Evolutionary conservation across 2,113 vertebrate genomes (phyloP).

Genomic region (Galeopterus variegatus): DNA sequence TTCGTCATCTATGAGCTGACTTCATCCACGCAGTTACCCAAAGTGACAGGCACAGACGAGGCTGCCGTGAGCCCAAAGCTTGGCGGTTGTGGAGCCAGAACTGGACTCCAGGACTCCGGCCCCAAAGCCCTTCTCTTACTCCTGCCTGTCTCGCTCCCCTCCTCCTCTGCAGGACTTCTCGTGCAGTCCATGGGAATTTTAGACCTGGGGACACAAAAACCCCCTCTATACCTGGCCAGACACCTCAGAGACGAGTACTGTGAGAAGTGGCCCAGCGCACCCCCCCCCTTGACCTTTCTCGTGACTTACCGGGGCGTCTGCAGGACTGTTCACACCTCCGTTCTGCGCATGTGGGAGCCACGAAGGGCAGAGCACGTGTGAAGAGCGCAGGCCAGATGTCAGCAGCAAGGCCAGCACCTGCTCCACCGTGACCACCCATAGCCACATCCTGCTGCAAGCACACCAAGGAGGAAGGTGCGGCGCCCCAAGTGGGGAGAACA

Average conservation of each 20-base stretch:
- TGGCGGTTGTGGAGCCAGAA: no score
- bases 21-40: no score
- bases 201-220: background rate
- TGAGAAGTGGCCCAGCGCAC: background rate
- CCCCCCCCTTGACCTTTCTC: background rate
- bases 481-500: background rate
- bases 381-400: no score
- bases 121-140: no score
- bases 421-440: no score
- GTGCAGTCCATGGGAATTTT: background rate
- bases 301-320: fast-evolving
- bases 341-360: background rate
- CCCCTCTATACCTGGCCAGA: no score
- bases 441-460: fast-evolving
- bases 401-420: fast-evolving
- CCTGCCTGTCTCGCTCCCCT: background rate
- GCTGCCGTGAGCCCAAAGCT: background rate
- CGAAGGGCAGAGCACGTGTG: background rate
- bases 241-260: background rate
- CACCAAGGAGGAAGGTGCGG: background rate
- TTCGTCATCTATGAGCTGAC: background rate
- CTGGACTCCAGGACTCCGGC: fast-evolving
- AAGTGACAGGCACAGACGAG: background rate
- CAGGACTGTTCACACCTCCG: background rate
- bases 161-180: background rate